Evolutionary conservation across 1,140 invertebrate species (phyloP).

Genomic region (Drosophila ogumai): DNA sequence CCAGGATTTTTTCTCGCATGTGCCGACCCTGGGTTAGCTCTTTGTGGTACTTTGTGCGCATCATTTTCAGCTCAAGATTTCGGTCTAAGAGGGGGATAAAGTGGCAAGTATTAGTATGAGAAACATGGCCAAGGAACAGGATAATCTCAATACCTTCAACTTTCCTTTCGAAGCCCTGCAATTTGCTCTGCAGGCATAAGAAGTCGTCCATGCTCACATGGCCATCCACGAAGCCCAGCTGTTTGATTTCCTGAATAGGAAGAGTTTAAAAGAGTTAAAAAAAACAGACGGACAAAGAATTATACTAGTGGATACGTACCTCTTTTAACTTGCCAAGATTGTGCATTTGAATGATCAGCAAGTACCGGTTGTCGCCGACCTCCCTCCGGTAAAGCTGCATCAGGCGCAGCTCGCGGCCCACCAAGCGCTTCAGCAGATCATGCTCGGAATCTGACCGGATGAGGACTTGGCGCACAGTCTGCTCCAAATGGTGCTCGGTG

Average conservation of each 20-base stretch:
- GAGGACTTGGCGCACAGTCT: neutral
- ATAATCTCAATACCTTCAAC: conserved; percentile 24
- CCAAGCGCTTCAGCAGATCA: conserved; percentile 5
- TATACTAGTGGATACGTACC: conserved; percentile 4
- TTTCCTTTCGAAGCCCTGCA: conserved; percentile 7
- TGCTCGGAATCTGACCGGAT: conserved; percentile 9
- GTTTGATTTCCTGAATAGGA: neutral
- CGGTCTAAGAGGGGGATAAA: neutral
- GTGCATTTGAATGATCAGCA: conserved; percentile 9
- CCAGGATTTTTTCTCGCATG: conserved; percentile 1
- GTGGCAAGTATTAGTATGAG: neutral
- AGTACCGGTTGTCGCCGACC: conserved; percentile 9
- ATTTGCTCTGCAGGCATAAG: conserved; percentile 11
- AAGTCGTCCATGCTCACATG: conserved; percentile 21
- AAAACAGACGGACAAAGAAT: neutral
- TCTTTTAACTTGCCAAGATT: neutral
- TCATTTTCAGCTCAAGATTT: conserved; percentile 3
- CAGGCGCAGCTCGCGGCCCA: conserved; percentile 7
- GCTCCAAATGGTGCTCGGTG: conserved; percentile 22
- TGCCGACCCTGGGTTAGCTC: conserved; percentile 8
- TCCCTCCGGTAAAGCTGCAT: conserved; percentile 9
- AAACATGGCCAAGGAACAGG: no score
- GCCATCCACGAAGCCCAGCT: neutral
- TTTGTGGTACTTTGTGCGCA: conserved; percentile 4
- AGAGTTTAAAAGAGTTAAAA: neutral